Percentiles rank a stretch among this genome's conserved stretches.
Evolutionary conservation across 1,140 invertebrate species (phyloP).

Genomic region (Anastrepha ludens): DNA sequence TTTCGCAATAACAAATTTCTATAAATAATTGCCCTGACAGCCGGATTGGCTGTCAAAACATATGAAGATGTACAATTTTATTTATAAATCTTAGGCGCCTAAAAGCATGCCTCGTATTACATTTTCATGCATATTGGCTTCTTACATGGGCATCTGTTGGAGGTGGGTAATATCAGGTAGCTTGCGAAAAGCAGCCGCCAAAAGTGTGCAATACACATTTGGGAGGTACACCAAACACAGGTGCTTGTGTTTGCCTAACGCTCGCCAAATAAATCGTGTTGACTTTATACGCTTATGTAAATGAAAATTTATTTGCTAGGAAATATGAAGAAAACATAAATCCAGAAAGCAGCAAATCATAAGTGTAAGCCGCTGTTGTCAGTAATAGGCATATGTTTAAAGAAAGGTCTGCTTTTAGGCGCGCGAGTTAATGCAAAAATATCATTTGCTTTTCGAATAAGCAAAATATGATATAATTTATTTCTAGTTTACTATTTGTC

Average conservation of each 20-base stretch:
- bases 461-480: background rate
- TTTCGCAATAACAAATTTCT: slow-evolving; percentile 8
- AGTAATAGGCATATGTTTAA: background rate
- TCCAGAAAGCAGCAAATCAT: background rate
- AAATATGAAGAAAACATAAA: background rate
- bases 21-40: background rate
- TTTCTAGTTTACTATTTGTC: background rate
- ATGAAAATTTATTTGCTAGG: background rate
- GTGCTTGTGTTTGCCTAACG: background rate
- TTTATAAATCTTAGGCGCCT: background rate
- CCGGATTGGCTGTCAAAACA: background rate
- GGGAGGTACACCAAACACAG: background rate
- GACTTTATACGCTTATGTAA: background rate
- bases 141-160: no score
- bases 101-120: background rate
- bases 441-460: no score
- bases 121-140: no score
- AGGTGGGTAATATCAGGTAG: background rate
- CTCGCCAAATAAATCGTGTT: background rate
- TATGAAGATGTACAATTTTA: background rate
- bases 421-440: no score
- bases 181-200: background rate
- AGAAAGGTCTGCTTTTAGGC: background rate
- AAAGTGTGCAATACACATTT: background rate
- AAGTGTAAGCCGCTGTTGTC: background rate